Percentiles rank a stretch among this genome's conserved stretches.
These are phyloP conservation scores for Aselliscus stoliczkanus DNA, from an alignment of 2,797 vertebrate genomes.

Conservation along the genomic window DNA sequence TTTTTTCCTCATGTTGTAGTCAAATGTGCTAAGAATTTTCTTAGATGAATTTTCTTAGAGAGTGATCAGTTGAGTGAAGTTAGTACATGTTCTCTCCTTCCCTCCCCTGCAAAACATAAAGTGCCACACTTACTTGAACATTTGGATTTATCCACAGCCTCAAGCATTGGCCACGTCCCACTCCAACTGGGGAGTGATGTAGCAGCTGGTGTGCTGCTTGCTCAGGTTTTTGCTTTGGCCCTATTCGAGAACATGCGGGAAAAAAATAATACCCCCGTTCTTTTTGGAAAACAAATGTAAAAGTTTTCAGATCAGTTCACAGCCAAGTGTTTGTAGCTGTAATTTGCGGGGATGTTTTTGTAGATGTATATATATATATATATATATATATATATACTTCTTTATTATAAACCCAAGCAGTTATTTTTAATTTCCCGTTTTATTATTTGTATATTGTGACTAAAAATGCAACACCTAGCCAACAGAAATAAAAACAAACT, in stretches of 20 bases:
- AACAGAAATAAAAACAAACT: background rate
- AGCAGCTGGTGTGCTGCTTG: background rate
- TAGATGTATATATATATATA: background rate
- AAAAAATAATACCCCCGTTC: background rate
- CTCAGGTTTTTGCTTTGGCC: background rate
- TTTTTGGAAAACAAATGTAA: background rate
- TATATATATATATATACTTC: background rate
- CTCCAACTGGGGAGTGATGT: accelerated
- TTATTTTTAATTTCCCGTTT: background rate
- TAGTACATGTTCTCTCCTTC: background rate
- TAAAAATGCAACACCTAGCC: background rate
- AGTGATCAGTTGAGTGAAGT: background rate
- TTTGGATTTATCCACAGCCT: background rate
- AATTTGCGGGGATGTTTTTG: background rate
- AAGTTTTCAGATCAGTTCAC: background rate
- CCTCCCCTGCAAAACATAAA: background rate
- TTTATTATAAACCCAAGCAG: background rate
- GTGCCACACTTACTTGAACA: background rate
- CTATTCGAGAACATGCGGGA: background rate
- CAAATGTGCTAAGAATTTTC: background rate
- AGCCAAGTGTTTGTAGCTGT: background rate
- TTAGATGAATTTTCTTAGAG: background rate
- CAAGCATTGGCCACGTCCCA: background rate
- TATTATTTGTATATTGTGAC: background rate
- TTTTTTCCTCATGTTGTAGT: background rate